Evolutionary conservation across 2,113 vertebrate genomes (phyloP).

Genomic region (Trematocara macrostoma): DNA sequence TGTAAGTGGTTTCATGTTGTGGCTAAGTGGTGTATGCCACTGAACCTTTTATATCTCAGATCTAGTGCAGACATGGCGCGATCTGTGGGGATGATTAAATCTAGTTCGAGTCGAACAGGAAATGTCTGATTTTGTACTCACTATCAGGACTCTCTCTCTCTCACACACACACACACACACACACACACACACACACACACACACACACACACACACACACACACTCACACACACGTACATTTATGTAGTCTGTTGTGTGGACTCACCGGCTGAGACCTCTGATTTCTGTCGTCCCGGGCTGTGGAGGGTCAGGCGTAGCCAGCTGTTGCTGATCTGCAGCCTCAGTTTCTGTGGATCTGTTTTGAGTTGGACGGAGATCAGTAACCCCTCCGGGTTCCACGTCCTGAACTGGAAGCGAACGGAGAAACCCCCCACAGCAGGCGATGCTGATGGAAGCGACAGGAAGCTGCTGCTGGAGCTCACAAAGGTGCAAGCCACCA

Average conservation of each 20-base stretch:
- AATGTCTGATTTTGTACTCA: not conserved
- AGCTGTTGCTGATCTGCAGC: constrained; percentile 77
- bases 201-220: no score
- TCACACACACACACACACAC: no score
- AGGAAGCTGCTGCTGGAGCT: constrained; percentile 83
- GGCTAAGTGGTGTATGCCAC: not conserved
- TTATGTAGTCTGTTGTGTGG: not conserved
- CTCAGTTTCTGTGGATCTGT: constrained; percentile 76
- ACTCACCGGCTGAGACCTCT: constrained; percentile 80
- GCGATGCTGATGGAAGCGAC: constrained; percentile 79
- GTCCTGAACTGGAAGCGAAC: constrained; percentile 92
- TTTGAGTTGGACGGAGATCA: constrained; percentile 78
- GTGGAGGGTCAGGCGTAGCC: constrained; percentile 77
- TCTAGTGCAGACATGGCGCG: not conserved
- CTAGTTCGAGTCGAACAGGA: not conserved
- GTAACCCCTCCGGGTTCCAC: constrained; percentile 87
- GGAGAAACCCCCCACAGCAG: constrained; percentile 67
- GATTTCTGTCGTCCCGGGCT: constrained; percentile 66
- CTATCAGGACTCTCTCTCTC: no score
- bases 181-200: no score
- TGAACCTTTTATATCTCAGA: not conserved
- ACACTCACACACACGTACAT: no score
- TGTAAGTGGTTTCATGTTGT: no score
- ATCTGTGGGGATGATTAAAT: not conserved
- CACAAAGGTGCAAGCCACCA: constrained; percentile 87